Conservation (phyloP, 2,888 invertebrate species). For the Melanargia galathea region DNA sequence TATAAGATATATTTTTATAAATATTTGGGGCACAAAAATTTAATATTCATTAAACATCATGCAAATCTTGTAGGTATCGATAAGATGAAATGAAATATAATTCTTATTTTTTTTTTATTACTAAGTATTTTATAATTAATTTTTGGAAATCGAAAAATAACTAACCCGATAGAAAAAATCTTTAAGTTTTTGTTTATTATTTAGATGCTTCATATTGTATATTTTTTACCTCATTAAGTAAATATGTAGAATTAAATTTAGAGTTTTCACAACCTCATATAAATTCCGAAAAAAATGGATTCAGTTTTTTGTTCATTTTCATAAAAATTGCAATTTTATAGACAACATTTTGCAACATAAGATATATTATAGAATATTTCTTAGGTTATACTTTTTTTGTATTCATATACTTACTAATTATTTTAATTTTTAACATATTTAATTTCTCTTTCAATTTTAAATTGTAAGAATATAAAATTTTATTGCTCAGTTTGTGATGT, state of each 20-base stretch:
- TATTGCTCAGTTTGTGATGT: background rate
- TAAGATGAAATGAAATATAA: no score
- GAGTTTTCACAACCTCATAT: conserved; percentile 39
- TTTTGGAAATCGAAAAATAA: background rate
- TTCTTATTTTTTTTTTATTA: no score
- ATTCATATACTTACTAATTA: background rate
- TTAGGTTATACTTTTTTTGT: background rate
- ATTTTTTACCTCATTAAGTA: conserved; percentile 6
- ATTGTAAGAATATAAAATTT: background rate
- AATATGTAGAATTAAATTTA: conserved; percentile 18
- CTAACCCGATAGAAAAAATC: background rate
- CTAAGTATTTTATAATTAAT: no score
- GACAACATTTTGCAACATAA: background rate
- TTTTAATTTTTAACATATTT: background rate
- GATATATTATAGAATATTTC: background rate
- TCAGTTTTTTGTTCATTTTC: conserved; percentile 8
- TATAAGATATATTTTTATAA: background rate
- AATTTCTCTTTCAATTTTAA: background rate
- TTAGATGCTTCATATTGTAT: background rate
- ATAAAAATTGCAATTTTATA: background rate
- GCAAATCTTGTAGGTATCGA: background rate
- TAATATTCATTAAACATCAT: background rate
- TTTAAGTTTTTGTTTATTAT: background rate
- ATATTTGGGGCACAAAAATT: background rate
- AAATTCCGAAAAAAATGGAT: conserved; percentile 27